phyloP scores from a whole-genome alignment of 2,113 vertebrate genomes.

The Vulpes ferrilata region DNA sequence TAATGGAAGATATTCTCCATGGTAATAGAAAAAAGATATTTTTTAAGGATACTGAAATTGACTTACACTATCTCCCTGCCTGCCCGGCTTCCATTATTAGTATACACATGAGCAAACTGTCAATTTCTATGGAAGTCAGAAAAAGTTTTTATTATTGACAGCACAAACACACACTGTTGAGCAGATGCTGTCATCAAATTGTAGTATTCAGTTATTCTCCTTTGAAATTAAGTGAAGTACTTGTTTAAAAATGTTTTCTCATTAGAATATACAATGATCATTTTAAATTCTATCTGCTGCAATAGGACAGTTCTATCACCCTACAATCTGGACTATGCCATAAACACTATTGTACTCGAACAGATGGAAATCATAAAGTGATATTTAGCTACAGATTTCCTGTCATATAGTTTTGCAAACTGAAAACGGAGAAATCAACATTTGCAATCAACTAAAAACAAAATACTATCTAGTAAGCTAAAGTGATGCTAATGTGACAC shows the following conservation, averaged over 20 bases:
- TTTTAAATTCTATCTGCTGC: constrained; percentile 83
- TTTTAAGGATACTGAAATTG: background rate
- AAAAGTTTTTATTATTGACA: constrained; percentile 76
- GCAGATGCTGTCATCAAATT: constrained; percentile 80
- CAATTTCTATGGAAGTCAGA: constrained; percentile 52
- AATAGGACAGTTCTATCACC: constrained; percentile 84
- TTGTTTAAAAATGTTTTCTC: constrained; percentile 85
- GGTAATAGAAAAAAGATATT: background rate
- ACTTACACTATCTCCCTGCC: background rate
- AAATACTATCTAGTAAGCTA: constrained; percentile 76
- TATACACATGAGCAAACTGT: constrained; percentile 10
- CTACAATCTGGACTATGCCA: constrained; percentile 86
- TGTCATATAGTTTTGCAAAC: constrained; percentile 87
- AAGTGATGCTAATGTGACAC: constrained; percentile 70
- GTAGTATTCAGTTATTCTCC: constrained; percentile 62
- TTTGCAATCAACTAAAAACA: constrained; percentile 84
- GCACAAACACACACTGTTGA: constrained; percentile 68
- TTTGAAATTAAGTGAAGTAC: constrained; percentile 84
- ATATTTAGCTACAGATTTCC: constrained; percentile 89
- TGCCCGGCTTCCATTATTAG: constrained; percentile 12
- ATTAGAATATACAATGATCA: constrained; percentile 86
- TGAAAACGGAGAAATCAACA: constrained; percentile 84
- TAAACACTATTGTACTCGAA: constrained; percentile 86
- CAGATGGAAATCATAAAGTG: constrained; percentile 90
- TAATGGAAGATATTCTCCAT: background rate